Base-by-base conservation (phyloP, 1,140 invertebrate species). In the Trachelipus rathkii region DNA sequence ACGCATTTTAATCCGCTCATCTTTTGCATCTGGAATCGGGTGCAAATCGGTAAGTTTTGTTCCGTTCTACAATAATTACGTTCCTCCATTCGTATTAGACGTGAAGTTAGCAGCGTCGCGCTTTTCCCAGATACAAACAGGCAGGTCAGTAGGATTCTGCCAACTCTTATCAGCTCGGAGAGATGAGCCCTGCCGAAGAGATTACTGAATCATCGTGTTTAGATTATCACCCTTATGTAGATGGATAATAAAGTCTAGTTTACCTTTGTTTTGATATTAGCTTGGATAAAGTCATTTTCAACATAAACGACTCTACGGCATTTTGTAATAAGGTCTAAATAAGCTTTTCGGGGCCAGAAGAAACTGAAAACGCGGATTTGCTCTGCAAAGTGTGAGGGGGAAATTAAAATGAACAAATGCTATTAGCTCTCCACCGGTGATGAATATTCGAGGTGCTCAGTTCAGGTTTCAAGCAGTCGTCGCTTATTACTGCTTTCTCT, bases 351-450 rank as follows among this genome's bases (percentile, higher is more conserved):
- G 44, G 45, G 50, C 70, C n/a, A 67, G 60, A 21, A 23, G 60
- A 53, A 71, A 44, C n/a, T 72, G 77, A 78, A 78, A 78, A 78
- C 77, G 77, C 73, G 77, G 75, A 74, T 78, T 78, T 78, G 77
- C 75, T 73, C 77, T 72, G 77, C 50, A 78, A 78, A 76, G 77
- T 78, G 77, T 75, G 77, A 78, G 77, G 75, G 73, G 77, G 77
- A 74, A 78, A 78, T 78, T 78, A 78, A 78, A 78, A 78, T 78
- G 77, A 78, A 78, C 77, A 78, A 78, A 78, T 78, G 77, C 77
- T 78, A 76, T 78, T 78, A 78, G 77, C 77, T 70, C 77, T 72
- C 74, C 71, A 78, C 71, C 75, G 75, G 77, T 78, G 77, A 78
- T 78, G 77, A 78, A 78, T 78, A 78, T 78, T 78, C 77, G 77